Base-by-base conservation (phyloP, 2,888 invertebrate species). In the Eutolmus rufibarbis region DNA sequence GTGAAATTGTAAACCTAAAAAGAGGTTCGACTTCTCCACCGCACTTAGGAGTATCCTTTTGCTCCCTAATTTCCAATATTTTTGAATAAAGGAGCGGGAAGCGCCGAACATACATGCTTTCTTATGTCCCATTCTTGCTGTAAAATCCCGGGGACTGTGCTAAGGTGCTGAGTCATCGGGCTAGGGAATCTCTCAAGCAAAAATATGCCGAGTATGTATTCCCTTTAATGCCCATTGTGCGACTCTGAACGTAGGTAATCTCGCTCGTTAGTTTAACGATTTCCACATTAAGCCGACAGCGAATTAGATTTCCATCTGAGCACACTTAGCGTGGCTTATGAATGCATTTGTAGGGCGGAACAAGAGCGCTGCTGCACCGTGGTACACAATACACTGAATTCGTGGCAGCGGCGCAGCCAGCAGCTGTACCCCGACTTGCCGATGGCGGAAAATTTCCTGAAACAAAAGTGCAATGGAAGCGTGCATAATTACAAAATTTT, bases 401-500 rank as follows among this genome's bases (percentile, higher is more conserved):
- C 85, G 57, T 16, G 74, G 85, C 74, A 74, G 74, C 14, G 8
- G 4, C 43, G 12, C 43, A 46, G 57, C 43, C 43, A 74, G 85
- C 85, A 85, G 85, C 85, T 85, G 85, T 74, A 85, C 43, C 74
- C 43, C 40, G 74, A 12, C 85, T 31, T 31, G 57, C 57, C 37
- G 56, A n/a, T 56, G 57, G 28, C 82, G n/a, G 82, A 28, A 74
- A 43, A 85, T 56, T 74, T 85, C 31, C 37, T 37, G 46, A 84
- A 74, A 85, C 85, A 85, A 85, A 85, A 57, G 74, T 85, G 74
- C 74, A 40, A 66, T 85, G 85, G 85, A 85, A 85, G 85, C 85
- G 85, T 85, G 85, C 85, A 85, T 85, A 85, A 85, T 85, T 85
- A 85, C 74, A 74, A 85, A 85, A 85, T 85, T 79, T 85, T 74